Evolutionary conservation across 1,140 invertebrate genomes (phyloP).

Genomic region (Helicoverpa armigera): DNA sequence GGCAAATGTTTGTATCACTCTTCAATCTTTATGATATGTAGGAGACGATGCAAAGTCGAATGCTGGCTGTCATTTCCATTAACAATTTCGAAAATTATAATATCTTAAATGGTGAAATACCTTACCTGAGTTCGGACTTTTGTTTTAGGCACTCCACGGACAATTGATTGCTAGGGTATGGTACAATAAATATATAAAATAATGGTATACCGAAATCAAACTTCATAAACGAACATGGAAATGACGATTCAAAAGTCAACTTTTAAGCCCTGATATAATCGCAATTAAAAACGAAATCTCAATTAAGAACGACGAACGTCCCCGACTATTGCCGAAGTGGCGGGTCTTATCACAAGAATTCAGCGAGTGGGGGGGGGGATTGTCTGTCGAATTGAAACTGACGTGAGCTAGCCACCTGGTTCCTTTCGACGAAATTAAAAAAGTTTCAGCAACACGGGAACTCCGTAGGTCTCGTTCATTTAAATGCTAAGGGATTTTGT

Average conservation of each 20-base stretch:
- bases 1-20: too few species aligned
- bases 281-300: slow-evolving; percentile 59
- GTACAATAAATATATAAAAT: too few species aligned
- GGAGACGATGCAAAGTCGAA: too few species aligned
- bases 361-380: slow-evolving; percentile 57
- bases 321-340: slow-evolving; percentile 49
- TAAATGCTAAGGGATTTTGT: slow-evolving; percentile 82
- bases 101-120: too few species aligned
- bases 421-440: slow-evolving; percentile 83
- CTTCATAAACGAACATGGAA: too few species aligned
- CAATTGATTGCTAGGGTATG: too few species aligned
- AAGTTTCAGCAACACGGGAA: slow-evolving; percentile 77
- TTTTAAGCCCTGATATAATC: slow-evolving; percentile 27
- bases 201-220: too few species aligned
- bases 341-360: slow-evolving; percentile 65
- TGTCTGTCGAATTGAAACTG: slow-evolving; percentile 74
- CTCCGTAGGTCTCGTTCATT: slow-evolving; percentile 77
- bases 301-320: slow-evolving; percentile 64
- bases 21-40: too few species aligned
- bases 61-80: too few species aligned
- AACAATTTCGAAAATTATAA: too few species aligned
- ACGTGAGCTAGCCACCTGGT: slow-evolving; percentile 73
- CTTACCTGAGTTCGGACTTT: too few species aligned
- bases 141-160: too few species aligned
- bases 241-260: not conserved